Evolutionary conservation across 2,888 invertebrate species (phyloP).

Genomic region (Spilosoma lubricipeda): DNA sequence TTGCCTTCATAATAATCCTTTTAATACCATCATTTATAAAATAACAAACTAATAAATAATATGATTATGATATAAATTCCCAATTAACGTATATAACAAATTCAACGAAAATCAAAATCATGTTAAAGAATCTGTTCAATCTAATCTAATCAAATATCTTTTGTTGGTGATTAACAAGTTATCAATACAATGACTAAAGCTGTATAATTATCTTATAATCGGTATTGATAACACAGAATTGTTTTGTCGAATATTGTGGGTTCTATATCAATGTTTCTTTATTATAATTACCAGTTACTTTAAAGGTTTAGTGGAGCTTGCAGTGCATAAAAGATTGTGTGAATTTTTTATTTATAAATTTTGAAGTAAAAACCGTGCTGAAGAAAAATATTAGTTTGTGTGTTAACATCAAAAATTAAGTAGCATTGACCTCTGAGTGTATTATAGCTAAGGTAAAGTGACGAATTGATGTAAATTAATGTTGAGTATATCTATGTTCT

Average conservation of each 20-base stretch:
- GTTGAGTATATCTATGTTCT: neutral
- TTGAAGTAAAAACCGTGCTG: neutral
- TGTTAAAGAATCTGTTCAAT: conserved; percentile 12
- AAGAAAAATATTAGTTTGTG: neutral
- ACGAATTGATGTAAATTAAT: neutral
- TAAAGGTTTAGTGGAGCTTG: neutral
- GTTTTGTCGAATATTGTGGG: conserved; percentile 20
- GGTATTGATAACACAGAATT: conserved; percentile 7
- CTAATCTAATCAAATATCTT: conserved; percentile 44
- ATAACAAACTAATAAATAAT: neutral
- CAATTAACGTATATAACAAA: neutral
- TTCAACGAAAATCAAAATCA: conserved; percentile 13
- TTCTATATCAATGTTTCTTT: conserved; percentile 9
- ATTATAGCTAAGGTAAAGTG: neutral
- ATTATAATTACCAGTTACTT: neutral
- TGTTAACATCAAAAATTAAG: neutral
- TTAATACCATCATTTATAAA: neutral
- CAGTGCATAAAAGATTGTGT: neutral
- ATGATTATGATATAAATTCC: neutral
- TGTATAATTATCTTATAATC: conserved; percentile 11
- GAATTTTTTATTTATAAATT: neutral
- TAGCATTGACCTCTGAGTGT: neutral
- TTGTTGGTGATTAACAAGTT: neutral
- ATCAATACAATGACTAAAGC: conserved; percentile 10
- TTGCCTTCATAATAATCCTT: neutral